Base-by-base conservation (phyloP, 2,888 invertebrate genomes). In the Aricia artaxerxes region DNA sequence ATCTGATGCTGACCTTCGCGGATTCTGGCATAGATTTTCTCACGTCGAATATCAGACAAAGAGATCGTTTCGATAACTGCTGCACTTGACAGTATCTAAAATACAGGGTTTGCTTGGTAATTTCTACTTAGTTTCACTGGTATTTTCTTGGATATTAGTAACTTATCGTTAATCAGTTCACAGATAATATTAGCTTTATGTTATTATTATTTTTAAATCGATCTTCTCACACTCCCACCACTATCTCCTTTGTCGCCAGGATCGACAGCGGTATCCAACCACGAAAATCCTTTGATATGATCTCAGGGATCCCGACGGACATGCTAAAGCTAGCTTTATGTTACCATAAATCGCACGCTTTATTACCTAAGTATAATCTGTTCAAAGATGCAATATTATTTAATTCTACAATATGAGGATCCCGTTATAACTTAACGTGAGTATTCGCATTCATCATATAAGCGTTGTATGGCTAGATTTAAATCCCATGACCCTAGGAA, bases 401-500 rank as follows among this genome's bases (percentile, higher is more conserved):
- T 49, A 2, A 49, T 49, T 49, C 49, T 9, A 49, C 49, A 49
- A 49, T 35, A 24, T 5, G 6, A 49, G 16, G 35, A 11, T 11
- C n/a, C 75, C 75, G 75, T 75, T 75, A 75, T 49, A 44, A 49
- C 11, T 49, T 24, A 44, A 24, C 49, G 69, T 24, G 38, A 24
- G 73, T 73, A 44, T 75, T 75, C 53, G 53, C 76, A 57, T 76
- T 35, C 57, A 76, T 76, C 76, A 76, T 57, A 76, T 53, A n/a
- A 49, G 31, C 75, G 44, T 75, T 75, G 57, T 49, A 49, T 75
- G 31, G 49, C 53, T 24, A 53, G 57, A 76, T 57, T 53, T 53
- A 53, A 57, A 57, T 57, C 76, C 76, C 57, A 57, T 76, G 76
- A 76, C 76, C 76, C 57, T 76, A 53, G 35, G 53, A 53, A 13